Conservation (phyloP, 2,113 vertebrate genomes). For the Lanius ludovicianus region DNA sequence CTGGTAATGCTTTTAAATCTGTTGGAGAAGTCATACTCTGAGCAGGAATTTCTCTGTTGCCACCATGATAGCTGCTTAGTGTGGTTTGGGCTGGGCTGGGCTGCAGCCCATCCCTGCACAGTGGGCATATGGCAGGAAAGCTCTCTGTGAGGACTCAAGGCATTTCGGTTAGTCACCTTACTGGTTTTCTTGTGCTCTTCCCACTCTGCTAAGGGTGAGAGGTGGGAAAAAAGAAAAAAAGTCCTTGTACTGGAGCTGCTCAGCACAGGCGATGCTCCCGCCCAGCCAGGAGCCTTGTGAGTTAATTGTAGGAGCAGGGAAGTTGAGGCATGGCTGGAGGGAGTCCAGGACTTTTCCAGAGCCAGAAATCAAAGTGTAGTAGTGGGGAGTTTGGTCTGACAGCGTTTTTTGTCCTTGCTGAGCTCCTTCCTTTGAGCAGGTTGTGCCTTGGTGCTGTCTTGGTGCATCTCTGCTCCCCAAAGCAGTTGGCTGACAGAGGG, state of each 20-base stretch:
- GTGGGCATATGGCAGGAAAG: neutral
- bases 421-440: neutral
- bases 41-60: neutral
- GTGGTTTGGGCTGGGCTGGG: neutral
- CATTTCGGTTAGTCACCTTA: neutral
- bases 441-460: neutral
- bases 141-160: neutral
- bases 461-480: neutral
- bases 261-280: fast-evolving
- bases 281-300: neutral
- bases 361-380: neutral
- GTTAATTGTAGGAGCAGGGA: neutral
- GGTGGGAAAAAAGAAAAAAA: neutral
- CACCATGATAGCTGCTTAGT: neutral
- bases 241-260: neutral
- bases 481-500: neutral
- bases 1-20: neutral
- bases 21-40: neutral
- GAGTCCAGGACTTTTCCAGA: neutral
- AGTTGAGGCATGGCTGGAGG: neutral
- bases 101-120: fast-evolving
- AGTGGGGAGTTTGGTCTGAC: neutral
- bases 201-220: neutral
- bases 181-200: neutral
- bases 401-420: neutral